phyloP scores from a whole-genome alignment of 2,113 vertebrate genomes.

The Psittacula cyanocephala region DNA sequence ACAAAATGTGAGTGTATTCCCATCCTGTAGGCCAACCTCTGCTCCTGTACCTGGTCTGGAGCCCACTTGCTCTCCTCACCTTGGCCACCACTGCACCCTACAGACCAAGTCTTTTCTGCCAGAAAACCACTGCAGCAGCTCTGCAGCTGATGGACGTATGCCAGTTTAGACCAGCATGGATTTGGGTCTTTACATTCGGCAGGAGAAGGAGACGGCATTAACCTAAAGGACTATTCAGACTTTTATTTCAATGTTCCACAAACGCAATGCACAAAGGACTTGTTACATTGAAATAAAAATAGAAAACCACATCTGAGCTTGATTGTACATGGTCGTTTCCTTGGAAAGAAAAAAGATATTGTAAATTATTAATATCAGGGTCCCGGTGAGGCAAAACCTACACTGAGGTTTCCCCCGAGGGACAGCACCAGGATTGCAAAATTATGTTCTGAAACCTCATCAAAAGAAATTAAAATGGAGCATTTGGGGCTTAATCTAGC shows the following conservation, averaged over 20 bases:
- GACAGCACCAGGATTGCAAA: constrained; percentile 2
- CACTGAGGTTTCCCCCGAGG: not conserved
- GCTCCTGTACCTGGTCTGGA: rapidly evolving
- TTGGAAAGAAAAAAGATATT: not conserved
- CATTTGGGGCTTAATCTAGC: not conserved
- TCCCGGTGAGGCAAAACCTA: not conserved
- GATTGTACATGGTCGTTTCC: constrained; percentile 15
- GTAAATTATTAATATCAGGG: not conserved
- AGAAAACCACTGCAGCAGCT: not conserved
- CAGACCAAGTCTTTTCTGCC: not conserved
- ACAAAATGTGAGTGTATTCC: rapidly evolving
- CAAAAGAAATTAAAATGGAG: not conserved
- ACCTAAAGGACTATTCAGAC: not conserved
- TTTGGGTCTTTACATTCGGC: not conserved
- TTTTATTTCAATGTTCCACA: not conserved
- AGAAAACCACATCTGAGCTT: not conserved
- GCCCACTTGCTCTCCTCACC: too few relatives aligned
- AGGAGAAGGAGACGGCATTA: not conserved
- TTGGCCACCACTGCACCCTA: not conserved
- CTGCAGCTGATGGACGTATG: not conserved
- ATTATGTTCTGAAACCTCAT: not conserved
- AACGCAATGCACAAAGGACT: not conserved
- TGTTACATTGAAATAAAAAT: not conserved
- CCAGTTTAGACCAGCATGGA: not conserved
- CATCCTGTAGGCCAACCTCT: not conserved